Evolutionary conservation across 2,113 vertebrate species (phyloP).

Genomic region (Pontoporia blainvillei): DNA sequence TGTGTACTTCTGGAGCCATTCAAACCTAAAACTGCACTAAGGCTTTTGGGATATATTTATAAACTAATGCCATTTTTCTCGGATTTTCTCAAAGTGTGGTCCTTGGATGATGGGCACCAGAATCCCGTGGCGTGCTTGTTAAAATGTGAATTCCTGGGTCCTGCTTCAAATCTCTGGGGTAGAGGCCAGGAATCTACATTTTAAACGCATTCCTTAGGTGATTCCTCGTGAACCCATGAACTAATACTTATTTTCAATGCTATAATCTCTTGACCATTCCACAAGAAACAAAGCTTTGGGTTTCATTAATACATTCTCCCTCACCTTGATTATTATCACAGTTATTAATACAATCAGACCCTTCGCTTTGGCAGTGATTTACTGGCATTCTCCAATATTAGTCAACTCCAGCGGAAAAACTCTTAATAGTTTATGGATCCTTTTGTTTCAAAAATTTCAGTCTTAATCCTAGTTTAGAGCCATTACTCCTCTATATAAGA

Average conservation of each 20-base stretch:
- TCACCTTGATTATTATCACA: background rate
- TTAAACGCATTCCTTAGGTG: background rate
- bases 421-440: background rate
- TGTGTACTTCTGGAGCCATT: background rate
- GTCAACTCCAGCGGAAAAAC: background rate
- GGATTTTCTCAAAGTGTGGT: background rate
- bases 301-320: background rate
- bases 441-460: background rate
- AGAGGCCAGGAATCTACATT: background rate
- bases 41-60: background rate
- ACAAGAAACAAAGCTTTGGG: background rate
- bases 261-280: background rate
- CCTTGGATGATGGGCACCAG: background rate
- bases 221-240: background rate
- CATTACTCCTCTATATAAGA: background rate
- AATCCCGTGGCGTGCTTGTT: background rate
- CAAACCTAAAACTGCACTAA: background rate
- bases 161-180: background rate
- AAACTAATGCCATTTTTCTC: background rate
- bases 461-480: background rate
- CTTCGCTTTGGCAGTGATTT: background rate
- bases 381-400: background rate
- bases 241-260: background rate
- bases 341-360: background rate
- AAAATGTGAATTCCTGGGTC: slow-evolving; percentile 27